Evolutionary conservation across 2,113 vertebrate genomes (phyloP).

Genomic region (Vanacampus margaritifer): DNA sequence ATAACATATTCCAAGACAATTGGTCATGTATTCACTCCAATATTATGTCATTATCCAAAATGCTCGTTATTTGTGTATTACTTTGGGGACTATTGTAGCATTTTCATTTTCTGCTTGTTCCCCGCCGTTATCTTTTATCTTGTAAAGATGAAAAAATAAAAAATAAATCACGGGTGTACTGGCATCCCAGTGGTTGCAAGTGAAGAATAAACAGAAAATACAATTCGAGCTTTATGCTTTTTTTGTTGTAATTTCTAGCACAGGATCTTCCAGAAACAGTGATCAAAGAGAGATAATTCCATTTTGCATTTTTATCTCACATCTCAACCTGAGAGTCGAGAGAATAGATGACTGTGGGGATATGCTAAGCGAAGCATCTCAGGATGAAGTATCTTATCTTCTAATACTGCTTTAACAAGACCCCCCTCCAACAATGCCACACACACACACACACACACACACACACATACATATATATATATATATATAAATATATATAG

Average conservation of each 20-base stretch:
- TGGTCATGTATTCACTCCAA: not conserved
- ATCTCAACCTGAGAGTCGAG: not conserved
- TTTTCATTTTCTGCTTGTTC: not conserved
- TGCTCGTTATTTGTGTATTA: not conserved
- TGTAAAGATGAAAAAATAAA: not conserved
- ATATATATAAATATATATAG: too few relatives aligned
- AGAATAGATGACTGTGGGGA: not conserved
- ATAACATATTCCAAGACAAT: not conserved
- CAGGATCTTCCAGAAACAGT: not conserved
- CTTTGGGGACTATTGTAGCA: not conserved
- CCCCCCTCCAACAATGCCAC: too few relatives aligned
- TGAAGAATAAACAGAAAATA: not conserved
- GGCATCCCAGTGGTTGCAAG: not conserved
- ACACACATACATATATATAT: too few relatives aligned
- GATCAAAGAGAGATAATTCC: not conserved
- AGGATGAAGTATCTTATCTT: not conserved
- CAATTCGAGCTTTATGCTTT: too few relatives aligned
- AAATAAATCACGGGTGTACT: not conserved
- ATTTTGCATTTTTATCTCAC: not conserved
- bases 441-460: too few relatives aligned
- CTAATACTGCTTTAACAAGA: too few relatives aligned
- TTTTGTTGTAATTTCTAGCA: too few relatives aligned
- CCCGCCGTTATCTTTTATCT: not conserved
- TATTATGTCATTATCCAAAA: not conserved
- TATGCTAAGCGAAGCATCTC: not conserved